phyloP scores from a whole-genome alignment of 2,888 invertebrate species.

The Anticlea derivata region DNA sequence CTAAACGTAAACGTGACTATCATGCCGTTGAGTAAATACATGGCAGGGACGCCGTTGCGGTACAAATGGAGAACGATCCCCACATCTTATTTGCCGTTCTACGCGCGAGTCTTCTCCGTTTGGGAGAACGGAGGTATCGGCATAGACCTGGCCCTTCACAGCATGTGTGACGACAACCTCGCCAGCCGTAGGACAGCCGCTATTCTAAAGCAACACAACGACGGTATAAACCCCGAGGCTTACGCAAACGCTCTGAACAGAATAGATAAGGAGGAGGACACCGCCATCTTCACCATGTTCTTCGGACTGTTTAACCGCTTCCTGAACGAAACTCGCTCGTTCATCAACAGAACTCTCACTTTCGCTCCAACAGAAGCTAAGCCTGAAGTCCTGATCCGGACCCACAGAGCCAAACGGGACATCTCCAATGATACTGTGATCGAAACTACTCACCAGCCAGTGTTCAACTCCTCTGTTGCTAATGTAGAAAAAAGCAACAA shows the following conservation, averaged over 20 bases:
- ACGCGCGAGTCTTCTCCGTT: conserved; percentile 75
- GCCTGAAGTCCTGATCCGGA: conserved; percentile 35
- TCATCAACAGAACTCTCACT: conserved; percentile 50
- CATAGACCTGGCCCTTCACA: conserved; percentile 61
- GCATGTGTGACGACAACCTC: conserved; percentile 44
- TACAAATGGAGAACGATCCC: conserved; percentile 76
- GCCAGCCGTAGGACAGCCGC: conserved; percentile 51
- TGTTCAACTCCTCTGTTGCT: conserved; percentile 5
- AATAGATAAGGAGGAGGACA: conserved; percentile 57
- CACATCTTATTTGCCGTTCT: conserved; percentile 70
- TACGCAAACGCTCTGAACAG: conserved; percentile 55
- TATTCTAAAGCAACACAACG: conserved; percentile 66
- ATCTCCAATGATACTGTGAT: conserved; percentile 14
- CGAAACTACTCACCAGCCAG: conserved; percentile 12
- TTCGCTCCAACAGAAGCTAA: conserved; percentile 25
- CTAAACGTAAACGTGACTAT: conserved; percentile 72
- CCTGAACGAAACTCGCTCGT: conserved; percentile 54
- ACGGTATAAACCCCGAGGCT: conserved; percentile 58
- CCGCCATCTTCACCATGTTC: conserved; percentile 52
- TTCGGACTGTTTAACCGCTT: conserved; percentile 52
- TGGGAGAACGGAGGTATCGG: conserved; percentile 83
- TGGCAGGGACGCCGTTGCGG: conserved; percentile 76
- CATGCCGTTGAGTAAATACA: conserved; percentile 65
- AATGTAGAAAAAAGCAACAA: conserved; percentile 3
- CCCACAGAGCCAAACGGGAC: conserved; percentile 57